A percentile compares a stretch with the other conserved stretches of the same genome.
These are phyloP conservation scores for Drosophila ficusphila DNA, from an alignment of 1,140 invertebrate species.

Conservation along the genomic window DNA sequence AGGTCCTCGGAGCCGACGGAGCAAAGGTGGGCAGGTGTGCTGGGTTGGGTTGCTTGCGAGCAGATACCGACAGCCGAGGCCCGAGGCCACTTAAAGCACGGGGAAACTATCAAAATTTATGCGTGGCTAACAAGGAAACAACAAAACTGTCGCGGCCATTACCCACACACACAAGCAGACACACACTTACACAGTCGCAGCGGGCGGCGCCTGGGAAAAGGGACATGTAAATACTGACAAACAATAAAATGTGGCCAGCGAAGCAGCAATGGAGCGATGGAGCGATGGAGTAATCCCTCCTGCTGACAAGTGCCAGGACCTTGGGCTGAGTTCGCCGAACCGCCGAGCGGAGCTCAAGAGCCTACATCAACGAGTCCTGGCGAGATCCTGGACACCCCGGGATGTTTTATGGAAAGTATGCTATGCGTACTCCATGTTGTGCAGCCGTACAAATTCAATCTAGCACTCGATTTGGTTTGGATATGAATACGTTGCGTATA, in stretches of 20 bases:
- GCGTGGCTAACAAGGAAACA: conserved; percentile 47
- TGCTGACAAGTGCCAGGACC: conserved; percentile 51
- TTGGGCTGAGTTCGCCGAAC: conserved; percentile 33
- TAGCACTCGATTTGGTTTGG: conserved; percentile 7
- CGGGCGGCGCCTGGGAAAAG: neutral
- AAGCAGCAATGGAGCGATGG: conserved; percentile 33
- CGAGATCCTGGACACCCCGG: conserved; percentile 22
- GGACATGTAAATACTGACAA: conserved; percentile 74
- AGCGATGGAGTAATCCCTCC: conserved; percentile 58
- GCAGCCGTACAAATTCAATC: conserved; percentile 19
- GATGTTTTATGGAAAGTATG: neutral
- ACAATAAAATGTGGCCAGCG: conserved; percentile 52
- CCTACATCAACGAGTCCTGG: conserved; percentile 28
- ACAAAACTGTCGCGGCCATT: conserved; percentile 42
- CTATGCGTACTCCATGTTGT: no score
- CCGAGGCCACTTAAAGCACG: conserved; percentile 62
- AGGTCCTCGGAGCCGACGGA: conserved; percentile 30
- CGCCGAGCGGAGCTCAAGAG: conserved; percentile 26
- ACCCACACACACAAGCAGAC: conserved; percentile 7
- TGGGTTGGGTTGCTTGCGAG: no score
- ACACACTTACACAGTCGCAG: neutral
- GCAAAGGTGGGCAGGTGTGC: conserved; percentile 19
- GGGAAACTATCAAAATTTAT: conserved; percentile 77
- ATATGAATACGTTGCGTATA: no score
- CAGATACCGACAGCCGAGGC: conserved; percentile 7